phyloP scores from a whole-genome alignment of 1,140 invertebrate genomes.

The Thaumatotibia leucotreta region DNA sequence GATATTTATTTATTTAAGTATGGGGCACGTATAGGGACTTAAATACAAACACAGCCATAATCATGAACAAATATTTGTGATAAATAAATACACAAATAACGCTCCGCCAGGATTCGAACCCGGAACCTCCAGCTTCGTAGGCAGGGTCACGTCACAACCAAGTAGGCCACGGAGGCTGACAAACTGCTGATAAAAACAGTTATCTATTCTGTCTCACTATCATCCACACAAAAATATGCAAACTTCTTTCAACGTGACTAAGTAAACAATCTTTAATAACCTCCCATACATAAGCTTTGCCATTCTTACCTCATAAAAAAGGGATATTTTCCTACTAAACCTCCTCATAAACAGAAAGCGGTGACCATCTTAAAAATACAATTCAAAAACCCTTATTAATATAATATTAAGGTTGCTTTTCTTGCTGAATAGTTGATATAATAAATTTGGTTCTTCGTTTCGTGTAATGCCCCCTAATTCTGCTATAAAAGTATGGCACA shows the following conservation, averaged over 20 bases:
- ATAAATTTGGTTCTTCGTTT: conserved; percentile 24
- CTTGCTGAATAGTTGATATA: not conserved
- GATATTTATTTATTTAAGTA: too few species aligned
- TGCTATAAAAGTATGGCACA: conserved; percentile 64
- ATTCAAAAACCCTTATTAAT: conserved; percentile 18
- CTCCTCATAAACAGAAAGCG: conserved; percentile 61
- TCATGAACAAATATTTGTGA: too few species aligned
- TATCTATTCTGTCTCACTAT: not conserved
- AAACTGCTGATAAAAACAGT: not conserved
- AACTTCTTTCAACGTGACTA: conserved; percentile 26
- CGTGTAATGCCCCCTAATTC: conserved; percentile 59
- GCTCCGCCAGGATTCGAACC: too few species aligned
- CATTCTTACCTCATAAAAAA: conserved; percentile 69
- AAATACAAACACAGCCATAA: too few species aligned
- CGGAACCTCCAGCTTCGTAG: too few species aligned
- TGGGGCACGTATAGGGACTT: too few species aligned
- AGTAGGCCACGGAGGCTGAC: too few species aligned
- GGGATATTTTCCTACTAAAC: conserved; percentile 69
- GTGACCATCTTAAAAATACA: conserved; percentile 20
- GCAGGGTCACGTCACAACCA: too few species aligned
- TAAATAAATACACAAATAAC: too few species aligned
- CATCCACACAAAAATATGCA: not conserved
- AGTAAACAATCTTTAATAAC: conserved; percentile 63
- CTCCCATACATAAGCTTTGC: conserved; percentile 57
- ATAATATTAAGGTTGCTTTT: conserved; percentile 28